Evolutionary conservation across 30 jellyfish, hydroid and myxozoan species (phyloP).

Genomic region (Aurelia aurita): DNA sequence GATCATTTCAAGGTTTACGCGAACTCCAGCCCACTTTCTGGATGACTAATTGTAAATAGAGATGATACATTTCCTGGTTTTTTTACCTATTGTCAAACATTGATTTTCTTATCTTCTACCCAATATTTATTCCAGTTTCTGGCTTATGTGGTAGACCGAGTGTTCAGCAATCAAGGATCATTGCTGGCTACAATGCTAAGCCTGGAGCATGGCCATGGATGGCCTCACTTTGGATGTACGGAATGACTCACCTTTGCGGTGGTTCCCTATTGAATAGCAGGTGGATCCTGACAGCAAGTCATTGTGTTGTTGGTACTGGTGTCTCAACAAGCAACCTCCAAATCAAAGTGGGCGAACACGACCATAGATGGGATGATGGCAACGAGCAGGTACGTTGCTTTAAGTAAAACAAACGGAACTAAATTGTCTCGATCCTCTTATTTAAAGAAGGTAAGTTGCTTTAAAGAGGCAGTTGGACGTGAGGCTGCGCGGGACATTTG

Average conservation of each 20-base stretch:
- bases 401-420: no score
- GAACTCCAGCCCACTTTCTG: no score
- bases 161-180: constrained; percentile 69
- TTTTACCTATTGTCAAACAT: no score
- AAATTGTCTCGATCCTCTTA: no score
- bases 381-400: constrained; percentile 53
- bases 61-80: no score
- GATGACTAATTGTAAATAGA: no score
- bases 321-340: constrained; percentile 40
- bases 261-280: constrained; percentile 59
- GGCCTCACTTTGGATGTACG: constrained; percentile 68
- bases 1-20: no score
- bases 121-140: not conserved
- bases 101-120: no score
- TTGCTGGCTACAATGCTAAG: constrained; percentile 66
- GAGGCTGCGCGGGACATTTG: no score
- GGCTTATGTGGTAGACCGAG: constrained; percentile 61
- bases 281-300: constrained; percentile 81
- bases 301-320: constrained; percentile 65
- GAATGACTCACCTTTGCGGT: constrained; percentile 74
- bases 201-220: constrained; percentile 91
- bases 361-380: constrained; percentile 30
- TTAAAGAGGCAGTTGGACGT: no score
- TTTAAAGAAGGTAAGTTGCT: no score
- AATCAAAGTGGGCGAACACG: constrained; percentile 70